Base-by-base conservation (phyloP, 2,113 vertebrate genomes). In the Salvator merianae region DNA sequence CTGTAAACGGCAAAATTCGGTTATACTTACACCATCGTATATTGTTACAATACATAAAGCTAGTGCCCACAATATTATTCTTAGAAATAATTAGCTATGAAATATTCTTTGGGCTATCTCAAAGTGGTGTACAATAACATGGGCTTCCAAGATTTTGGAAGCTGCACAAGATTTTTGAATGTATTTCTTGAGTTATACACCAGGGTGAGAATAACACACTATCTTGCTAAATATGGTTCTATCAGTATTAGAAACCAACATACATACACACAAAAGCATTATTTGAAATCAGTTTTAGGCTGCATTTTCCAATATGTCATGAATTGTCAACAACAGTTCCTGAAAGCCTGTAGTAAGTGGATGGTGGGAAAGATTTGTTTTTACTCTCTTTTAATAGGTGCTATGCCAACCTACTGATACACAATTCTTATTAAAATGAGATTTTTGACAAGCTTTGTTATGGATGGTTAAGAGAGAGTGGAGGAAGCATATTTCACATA, bases 361-460 rank as follows among this genome's bases (percentile, higher is more conserved):
- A 87, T 5, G 73, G 69, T 18, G 77, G 0, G 79, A 36, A n/a
- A 26, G 55, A 88, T 70, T 83, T 77, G 65, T 78, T 88, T 59
- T 90, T 83, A 50, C 73, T 86, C 7, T 5, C 34, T 77, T 89
- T 88, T 69, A 81, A 40, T 22, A 84, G 2, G 76, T 43, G 30
- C 77, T 81, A 86, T 20, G 73, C 30, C 89, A 87, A 84, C 0
- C 0, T 71, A 81, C 34, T 75, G n/a, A 66, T 86, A 89, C 77
- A 85, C 72, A 82, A 69, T 88, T 86, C 4, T 83, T 90, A 16
- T 70, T 81, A 84, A 87, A 91, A 26, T 63, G 36, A 82, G 38
- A 20, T 72, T 87, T 62, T 72, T 81, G 24, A 79, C 68, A 83
- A 85, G 12, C 24, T 81, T 88, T 86, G 13, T 90, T 74, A 88